Percentiles rank a stretch among this genome's conserved stretches.
These are phyloP conservation scores for Leptinotarsa texana DNA, from an alignment of 1,140 invertebrate species.

Conservation along the genomic window DNA sequence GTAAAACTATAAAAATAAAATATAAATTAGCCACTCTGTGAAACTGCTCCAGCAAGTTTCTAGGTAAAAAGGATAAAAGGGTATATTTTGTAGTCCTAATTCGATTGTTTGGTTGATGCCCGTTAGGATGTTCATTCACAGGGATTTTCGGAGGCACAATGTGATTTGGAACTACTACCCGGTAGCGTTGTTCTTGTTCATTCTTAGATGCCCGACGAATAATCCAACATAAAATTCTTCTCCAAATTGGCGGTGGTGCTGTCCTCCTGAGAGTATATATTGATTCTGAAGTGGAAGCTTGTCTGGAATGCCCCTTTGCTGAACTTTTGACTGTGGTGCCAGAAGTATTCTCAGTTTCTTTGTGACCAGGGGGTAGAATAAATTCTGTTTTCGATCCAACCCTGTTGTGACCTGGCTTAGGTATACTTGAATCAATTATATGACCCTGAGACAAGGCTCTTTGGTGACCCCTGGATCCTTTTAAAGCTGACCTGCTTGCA, in stretches of 20 bases:
- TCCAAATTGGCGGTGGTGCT: constrained; percentile 70
- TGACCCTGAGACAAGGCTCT: constrained; percentile 85
- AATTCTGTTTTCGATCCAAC: constrained; percentile 86
- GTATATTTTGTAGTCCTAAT: constrained; percentile 97
- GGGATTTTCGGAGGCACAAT: constrained; percentile 77
- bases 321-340: constrained; percentile 59
- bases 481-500: constrained; percentile 64
- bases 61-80: constrained; percentile 89
- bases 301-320: constrained; percentile 64
- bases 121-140: constrained; percentile 82
- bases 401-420: constrained; percentile 69
- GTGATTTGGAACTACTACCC: constrained; percentile 81
- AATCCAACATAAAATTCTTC: constrained; percentile 65
- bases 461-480: constrained; percentile 75
- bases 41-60: constrained; percentile 97
- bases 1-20: constrained; percentile 94
- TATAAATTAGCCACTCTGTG: constrained; percentile 97
- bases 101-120: constrained; percentile 76
- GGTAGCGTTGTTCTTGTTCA: constrained; percentile 69
- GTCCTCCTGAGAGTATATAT: constrained; percentile 83
- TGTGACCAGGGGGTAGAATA: constrained; percentile 79
- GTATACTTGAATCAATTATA: constrained; percentile 60
- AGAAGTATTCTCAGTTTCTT: constrained; percentile 58
- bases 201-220: constrained; percentile 57
- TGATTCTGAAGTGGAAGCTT: constrained; percentile 77